phyloP scores from a whole-genome alignment of 2,888 invertebrate genomes.

The Girardia tigrina region DNA sequence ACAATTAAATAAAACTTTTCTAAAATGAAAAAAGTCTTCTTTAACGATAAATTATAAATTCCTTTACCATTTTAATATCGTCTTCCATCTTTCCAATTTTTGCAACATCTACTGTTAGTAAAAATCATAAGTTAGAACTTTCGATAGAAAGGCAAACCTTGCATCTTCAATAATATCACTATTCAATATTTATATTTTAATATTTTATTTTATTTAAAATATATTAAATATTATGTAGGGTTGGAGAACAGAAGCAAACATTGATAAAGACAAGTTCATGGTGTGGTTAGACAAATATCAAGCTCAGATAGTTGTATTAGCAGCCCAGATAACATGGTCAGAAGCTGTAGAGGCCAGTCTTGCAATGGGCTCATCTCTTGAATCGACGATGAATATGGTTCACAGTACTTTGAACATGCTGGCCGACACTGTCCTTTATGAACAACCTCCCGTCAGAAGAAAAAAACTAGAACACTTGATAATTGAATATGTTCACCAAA shows the following conservation, averaged over 20 bases:
- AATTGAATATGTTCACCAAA: constrained; percentile 96
- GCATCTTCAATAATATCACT: too few relatives aligned
- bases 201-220: too few relatives aligned
- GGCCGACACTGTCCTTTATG: constrained; percentile 94
- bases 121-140: too few relatives aligned
- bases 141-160: too few relatives aligned
- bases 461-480: constrained; percentile 70
- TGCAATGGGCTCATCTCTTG: constrained; percentile 36
- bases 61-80: too few relatives aligned
- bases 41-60: too few relatives aligned
- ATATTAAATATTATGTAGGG: too few relatives aligned
- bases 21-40: too few relatives aligned
- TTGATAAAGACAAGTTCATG: constrained; percentile 73
- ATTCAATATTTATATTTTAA: too few relatives aligned
- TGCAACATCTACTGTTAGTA: too few relatives aligned
- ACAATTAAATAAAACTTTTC: too few relatives aligned
- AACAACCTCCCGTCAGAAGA: constrained; percentile 81
- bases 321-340: constrained; percentile 93
- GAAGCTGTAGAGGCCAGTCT: constrained; percentile 78
- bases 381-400: constrained; percentile 62
- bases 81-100: too few relatives aligned
- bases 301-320: constrained; percentile 80
- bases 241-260: constrained; percentile 53
- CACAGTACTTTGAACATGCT: constrained; percentile 81
- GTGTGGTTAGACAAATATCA: constrained; percentile 68